phyloP scores from a whole-genome alignment of 2,113 vertebrate genomes.

The Haemorhous mexicanus region DNA sequence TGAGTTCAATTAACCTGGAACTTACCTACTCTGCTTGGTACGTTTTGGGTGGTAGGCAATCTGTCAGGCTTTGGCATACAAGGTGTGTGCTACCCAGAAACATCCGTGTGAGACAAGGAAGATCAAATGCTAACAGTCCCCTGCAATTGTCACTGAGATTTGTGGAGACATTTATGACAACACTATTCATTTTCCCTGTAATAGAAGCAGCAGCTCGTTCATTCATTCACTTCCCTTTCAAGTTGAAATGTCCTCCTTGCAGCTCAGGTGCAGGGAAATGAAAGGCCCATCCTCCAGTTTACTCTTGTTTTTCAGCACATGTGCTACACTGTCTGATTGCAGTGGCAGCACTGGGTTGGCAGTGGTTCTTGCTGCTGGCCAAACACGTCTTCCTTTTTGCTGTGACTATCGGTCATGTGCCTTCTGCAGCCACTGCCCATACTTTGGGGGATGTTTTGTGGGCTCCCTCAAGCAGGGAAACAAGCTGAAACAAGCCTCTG shows the following conservation, averaged over 20 bases:
- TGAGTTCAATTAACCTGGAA: not conserved
- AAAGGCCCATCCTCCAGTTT: not conserved
- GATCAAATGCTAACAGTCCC: not conserved
- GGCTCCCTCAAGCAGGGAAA: not conserved
- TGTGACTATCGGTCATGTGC: fast-evolving
- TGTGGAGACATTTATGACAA: not conserved
- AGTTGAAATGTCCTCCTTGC: not conserved
- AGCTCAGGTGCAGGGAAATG: not conserved
- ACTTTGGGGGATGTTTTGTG: not conserved
- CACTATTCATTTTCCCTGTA: not conserved
- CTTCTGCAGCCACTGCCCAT: not conserved
- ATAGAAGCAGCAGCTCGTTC: not conserved
- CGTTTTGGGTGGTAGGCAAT: fast-evolving
- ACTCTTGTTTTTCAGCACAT: not conserved
- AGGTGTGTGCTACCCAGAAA: not conserved
- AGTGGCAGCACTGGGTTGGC: not conserved
- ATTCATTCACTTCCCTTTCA: not conserved
- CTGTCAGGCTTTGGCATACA: not conserved
- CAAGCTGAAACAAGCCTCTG: not conserved
- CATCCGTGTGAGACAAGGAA: not conserved
- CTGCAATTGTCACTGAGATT: not conserved
- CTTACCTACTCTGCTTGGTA: not conserved
- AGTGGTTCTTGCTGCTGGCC: not conserved
- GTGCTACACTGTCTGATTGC: not conserved
- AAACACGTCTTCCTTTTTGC: not conserved